Percentiles rank a stretch among this genome's conserved stretches.
phyloP scores from a whole-genome alignment of 2,888 invertebrate genomes.

The Dasypolia templi region DNA sequence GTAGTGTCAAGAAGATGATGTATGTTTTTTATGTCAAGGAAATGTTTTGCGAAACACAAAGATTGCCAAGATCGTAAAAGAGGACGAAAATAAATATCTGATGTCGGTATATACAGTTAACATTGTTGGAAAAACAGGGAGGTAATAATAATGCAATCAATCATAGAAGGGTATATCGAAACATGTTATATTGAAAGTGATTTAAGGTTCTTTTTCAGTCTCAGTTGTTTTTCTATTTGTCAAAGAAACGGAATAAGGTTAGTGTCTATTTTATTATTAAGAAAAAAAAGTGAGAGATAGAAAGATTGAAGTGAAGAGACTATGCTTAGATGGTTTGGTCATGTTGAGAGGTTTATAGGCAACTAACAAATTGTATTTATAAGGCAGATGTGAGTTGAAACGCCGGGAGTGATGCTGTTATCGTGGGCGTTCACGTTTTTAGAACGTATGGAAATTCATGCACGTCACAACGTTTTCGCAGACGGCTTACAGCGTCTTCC shows the following conservation, averaged over 20 bases:
- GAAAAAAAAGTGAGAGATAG: neutral
- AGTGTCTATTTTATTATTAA: neutral
- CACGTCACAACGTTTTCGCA: no score
- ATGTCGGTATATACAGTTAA: neutral
- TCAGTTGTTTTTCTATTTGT: neutral
- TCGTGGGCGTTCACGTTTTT: no score
- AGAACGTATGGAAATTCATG: no score
- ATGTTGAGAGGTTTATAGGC: neutral
- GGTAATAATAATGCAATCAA: constrained; percentile 15
- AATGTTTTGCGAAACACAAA: constrained; percentile 20
- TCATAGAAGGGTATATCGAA: constrained; percentile 2
- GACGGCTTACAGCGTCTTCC: no score
- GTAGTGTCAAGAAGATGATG: neutral
- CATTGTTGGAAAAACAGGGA: neutral
- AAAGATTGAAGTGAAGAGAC: neutral
- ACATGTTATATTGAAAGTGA: constrained; percentile 19
- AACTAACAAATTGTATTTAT: neutral
- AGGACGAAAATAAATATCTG: constrained; percentile 26
- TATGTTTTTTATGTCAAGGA: constrained; percentile 15
- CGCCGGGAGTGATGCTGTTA: no score
- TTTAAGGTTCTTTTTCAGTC: neutral
- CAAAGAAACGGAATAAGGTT: neutral
- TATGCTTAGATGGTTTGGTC: neutral
- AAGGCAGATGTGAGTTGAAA: neutral
- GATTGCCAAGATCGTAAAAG: constrained; percentile 30